Evolutionary conservation across 2,888 invertebrate genomes (phyloP), one percentile per base, ranked within the genome.

Genomic region (Aphidoletes aphidimyza): DNA sequence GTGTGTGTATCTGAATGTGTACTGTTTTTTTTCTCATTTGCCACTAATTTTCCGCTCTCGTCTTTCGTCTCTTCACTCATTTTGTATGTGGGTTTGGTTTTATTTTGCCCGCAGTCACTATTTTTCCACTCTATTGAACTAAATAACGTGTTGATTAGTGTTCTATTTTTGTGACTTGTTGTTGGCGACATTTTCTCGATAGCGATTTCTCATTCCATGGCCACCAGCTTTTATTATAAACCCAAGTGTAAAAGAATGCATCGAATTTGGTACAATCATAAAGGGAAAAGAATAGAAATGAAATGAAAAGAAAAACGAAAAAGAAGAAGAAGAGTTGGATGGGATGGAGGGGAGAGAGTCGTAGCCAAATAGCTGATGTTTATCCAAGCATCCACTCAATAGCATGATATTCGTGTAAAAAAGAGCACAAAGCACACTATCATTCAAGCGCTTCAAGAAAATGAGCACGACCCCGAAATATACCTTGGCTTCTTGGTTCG

Each of bases 181-280:
- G 22, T 22, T 22, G 54, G 54, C 54, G 54, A 47, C n/a, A 47
- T 47, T 47, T 47, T 47, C 47, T 47, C 47, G 47, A 54, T 22
- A 54, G 54, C 54, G n/a, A n/a, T n/a, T n/a, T n/a, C n/a, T n/a
- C n/a, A n/a, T n/a, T 54, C 54, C 54, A 54, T 54, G 54, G 54
- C 14, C 54, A 54, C 39, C 39, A 39, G 39, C 11, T 39, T 11
- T 39, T 39, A 8, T 39, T 39, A 8, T 39, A 54, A 54, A n/a
- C 6, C 47, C 19, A 14, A 54, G 22, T 22, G 39, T 11, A 54
- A 22, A 22, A 54, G 9, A 54, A 54, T 54, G 22, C 22, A 22
- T 11, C n/a, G 54, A 54, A 54, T 22, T 54, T 54, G 54, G 22
- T 22, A 54, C 54, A 54, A n/a, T 54, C 54, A 54, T 54, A 54